phyloP scores from a whole-genome alignment of 1,140 invertebrate genomes.

The Phymorhynchus buccinoides region DNA sequence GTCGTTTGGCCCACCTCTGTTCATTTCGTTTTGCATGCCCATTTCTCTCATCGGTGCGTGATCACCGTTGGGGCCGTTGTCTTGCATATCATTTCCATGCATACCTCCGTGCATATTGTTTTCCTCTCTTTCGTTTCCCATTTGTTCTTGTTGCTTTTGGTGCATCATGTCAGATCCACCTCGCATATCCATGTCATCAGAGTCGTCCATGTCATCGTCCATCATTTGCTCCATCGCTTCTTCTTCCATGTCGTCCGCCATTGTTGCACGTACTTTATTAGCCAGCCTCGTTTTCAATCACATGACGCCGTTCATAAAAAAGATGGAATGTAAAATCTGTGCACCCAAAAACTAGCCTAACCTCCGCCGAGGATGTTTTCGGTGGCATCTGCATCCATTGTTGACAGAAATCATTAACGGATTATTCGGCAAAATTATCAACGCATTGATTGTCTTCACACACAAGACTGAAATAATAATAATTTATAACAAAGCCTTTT shows the following conservation, averaged over 20 bases:
- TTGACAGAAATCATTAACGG: too few relatives aligned
- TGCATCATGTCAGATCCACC: slow-evolving; percentile 16
- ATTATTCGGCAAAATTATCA: too few relatives aligned
- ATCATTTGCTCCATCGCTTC: slow-evolving; percentile 21
- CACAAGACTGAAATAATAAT: too few relatives aligned
- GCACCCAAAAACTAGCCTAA: background rate
- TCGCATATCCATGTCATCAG: slow-evolving; percentile 14
- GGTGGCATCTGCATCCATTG: too few relatives aligned
- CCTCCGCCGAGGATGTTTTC: background rate
- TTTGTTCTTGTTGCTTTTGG: slow-evolving; percentile 32
- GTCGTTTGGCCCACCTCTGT: slow-evolving; percentile 33
- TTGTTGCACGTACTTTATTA: slow-evolving; percentile 9
- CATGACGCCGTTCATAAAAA: background rate
- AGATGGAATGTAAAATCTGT: background rate
- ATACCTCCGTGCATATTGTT: slow-evolving; percentile 19
- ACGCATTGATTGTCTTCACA: too few relatives aligned
- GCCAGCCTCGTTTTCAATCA: background rate
- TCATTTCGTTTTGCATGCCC: slow-evolving; percentile 37
- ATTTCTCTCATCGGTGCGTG: slow-evolving; percentile 23
- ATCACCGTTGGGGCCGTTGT: slow-evolving; percentile 4
- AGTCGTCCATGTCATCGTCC: slow-evolving; percentile 15
- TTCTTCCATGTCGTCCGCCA: slow-evolving; percentile 35
- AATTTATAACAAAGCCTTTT: too few relatives aligned
- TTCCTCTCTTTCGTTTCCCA: slow-evolving; percentile 20
- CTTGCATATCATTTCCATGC: slow-evolving; percentile 28